Conservation (phyloP, 2,113 vertebrate species). For the Carlito syrichta region DNA sequence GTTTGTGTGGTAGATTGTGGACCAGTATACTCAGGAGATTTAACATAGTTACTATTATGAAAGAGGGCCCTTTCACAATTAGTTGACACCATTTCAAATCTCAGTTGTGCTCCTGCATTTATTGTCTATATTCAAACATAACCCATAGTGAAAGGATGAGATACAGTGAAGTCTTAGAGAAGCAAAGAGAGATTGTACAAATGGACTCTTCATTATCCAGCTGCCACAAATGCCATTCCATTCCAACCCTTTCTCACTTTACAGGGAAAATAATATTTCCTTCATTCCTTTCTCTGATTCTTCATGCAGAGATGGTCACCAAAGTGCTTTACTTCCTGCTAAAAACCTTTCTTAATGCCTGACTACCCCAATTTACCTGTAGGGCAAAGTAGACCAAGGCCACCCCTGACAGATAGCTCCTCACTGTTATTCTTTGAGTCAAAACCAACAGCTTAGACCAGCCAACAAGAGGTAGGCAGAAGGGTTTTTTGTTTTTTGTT, state of each 20-base stretch:
- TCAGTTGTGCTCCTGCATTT: not conserved
- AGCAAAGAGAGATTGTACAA: not conserved
- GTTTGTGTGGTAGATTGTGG: not conserved
- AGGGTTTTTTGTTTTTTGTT: not conserved
- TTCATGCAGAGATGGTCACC: constrained; percentile 67
- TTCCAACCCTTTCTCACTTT: not conserved
- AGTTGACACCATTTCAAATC: not conserved
- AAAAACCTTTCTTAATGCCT: constrained; percentile 80
- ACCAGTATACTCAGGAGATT: not conserved
- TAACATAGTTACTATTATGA: not conserved
- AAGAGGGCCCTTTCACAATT: not conserved
- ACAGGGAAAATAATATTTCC: constrained; percentile 65
- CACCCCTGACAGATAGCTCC: constrained; percentile 66
- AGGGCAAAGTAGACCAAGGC: constrained; percentile 78
- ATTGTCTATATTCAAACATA: not conserved
- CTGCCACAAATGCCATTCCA: not conserved
- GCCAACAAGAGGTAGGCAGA: constrained; percentile 1
- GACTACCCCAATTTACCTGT: constrained; percentile 78
- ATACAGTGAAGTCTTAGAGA: not conserved
- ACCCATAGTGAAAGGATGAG: not conserved
- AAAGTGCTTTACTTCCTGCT: constrained; percentile 73
- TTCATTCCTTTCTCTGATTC: constrained; percentile 54
- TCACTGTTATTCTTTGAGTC: constrained; percentile 56
- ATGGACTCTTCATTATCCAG: not conserved
- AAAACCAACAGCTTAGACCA: constrained; percentile 59